Evolutionary conservation across 2,113 vertebrate species (phyloP), one percentile per base, ranked within the genome.

Genomic region (Petroica traversi): DNA sequence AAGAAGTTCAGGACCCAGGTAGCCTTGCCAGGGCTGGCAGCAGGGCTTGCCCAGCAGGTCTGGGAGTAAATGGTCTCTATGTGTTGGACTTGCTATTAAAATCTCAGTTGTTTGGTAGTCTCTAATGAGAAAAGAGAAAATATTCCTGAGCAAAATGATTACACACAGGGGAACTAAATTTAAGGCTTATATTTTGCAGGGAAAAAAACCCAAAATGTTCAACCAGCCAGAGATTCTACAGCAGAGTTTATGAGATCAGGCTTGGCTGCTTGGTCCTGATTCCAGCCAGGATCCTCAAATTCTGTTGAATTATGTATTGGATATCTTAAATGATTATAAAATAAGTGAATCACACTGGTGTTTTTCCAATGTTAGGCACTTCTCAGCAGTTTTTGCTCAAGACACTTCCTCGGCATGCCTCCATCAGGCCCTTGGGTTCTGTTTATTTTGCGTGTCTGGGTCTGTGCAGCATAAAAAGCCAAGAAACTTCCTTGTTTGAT

Each of bases 261-360:
- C 45, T 80, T 91, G 95, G 83, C 94, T 82, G 62, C 52, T 73
- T 52, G 10, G 29, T 54, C 38, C 55, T 43, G 5, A n/a, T 55
- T n/a, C 83, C 83, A 80, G 83, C 58, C 85, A 88, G 83, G 62
- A 90, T 83, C 63, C 71, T 93, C 74, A 72, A 51, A 46, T 85
- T 85, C 88, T 91, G n/a, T 64, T 96, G 89, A 88, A 76, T 90
- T 85, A 48, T 55, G 46, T 76, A 31, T 48, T 91, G 82, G 79
- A 7, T 63, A 34, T 82, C 67, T 92, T 64, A 75, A 72, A 45
- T 61, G 79, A 61, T 76, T 73, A 76, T 78, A 83, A 79, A 95
- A 61, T 68, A 79, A 80, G 67, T 52, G 94, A 90, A 76, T 76
- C 79, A 49, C 79, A n/a, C 49, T 95, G 78, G 40, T 93, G 62